Conservation (phyloP, 2,888 invertebrate species). For the Neoitamus cyanurus region DNA sequence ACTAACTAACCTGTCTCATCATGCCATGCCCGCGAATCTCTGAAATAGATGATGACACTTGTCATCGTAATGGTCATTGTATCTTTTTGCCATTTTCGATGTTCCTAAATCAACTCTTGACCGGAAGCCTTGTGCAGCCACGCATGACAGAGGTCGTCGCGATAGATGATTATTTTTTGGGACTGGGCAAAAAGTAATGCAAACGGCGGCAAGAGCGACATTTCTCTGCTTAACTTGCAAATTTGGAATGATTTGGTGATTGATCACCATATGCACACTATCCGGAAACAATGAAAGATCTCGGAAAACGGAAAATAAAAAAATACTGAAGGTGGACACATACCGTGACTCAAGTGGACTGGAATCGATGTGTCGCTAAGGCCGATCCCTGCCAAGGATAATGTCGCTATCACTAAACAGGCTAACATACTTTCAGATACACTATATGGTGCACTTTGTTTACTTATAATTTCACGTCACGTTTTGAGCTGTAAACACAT, state of each 20-base stretch:
- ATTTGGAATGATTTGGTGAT: not conserved
- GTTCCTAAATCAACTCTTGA: slow-evolving; percentile 25
- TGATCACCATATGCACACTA: not conserved
- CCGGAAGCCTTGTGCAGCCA: slow-evolving; percentile 50
- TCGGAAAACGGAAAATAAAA: not conserved
- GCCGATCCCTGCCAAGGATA: slow-evolving; percentile 15
- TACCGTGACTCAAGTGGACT: slow-evolving; percentile 25
- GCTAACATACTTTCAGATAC: not conserved
- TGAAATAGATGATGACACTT: slow-evolving; percentile 39
- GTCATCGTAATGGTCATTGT: slow-evolving; percentile 38
- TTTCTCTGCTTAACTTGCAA: not conserved
- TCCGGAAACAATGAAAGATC: not conserved
- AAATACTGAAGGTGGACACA: not conserved
- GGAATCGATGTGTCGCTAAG: slow-evolving; percentile 24
- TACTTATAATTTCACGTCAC: slow-evolving; percentile 5
- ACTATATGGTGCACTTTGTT: not conserved
- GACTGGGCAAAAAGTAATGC: not conserved
- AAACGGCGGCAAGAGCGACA: not conserved
- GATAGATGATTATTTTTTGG: not conserved
- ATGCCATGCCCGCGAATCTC: not conserved
- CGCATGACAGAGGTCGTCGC: slow-evolving; percentile 52
- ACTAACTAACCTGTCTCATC: slow-evolving; percentile 13
- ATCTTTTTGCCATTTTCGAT: not conserved
- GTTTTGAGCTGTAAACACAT: slow-evolving; percentile 7
- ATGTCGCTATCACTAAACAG: not conserved